phyloP scores from a whole-genome alignment of 1,140 invertebrate species.

The Oncopodura yosiiana region DNA sequence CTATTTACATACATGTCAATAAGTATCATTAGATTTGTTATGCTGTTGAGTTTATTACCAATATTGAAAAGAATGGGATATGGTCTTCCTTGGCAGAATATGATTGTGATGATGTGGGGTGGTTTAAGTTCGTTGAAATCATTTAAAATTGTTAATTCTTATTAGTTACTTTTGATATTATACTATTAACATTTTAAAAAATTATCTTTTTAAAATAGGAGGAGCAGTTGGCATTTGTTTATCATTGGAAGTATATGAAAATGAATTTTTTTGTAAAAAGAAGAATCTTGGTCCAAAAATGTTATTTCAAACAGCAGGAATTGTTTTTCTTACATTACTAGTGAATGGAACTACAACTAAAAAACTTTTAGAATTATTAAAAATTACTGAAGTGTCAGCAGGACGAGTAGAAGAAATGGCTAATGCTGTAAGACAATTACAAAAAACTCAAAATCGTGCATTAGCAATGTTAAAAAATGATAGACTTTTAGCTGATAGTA shows the following conservation, averaged over 20 bases:
- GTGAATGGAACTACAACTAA: slow-evolving; percentile 42
- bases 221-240: slow-evolving; percentile 44
- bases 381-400: slow-evolving; percentile 40
- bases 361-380: slow-evolving; percentile 38
- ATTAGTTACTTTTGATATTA: not conserved
- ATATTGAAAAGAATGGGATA: slow-evolving; percentile 41
- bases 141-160: not conserved
- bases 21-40: slow-evolving; percentile 38
- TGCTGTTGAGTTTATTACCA: slow-evolving; percentile 41
- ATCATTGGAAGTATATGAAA: slow-evolving; percentile 40
- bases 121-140: slow-evolving; percentile 30
- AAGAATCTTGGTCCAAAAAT: slow-evolving; percentile 37
- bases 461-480: slow-evolving; percentile 40
- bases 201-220: slow-evolving; percentile 35
- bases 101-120: slow-evolving; percentile 42
- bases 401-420: slow-evolving; percentile 41
- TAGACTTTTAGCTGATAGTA: slow-evolving; percentile 42
- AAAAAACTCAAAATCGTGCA: slow-evolving; percentile 35
- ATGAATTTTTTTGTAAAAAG: slow-evolving; percentile 34
- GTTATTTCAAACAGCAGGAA: slow-evolving; percentile 41
- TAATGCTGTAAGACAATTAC: slow-evolving; percentile 38
- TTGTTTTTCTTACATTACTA: slow-evolving; percentile 41
- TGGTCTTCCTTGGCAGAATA: slow-evolving; percentile 42
- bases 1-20: slow-evolving; percentile 39
- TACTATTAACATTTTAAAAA: not conserved